Percentiles rank a stretch among this genome's conserved stretches.
Conservation (phyloP, 2,888 invertebrate species). For the Scaeva pyrastri region DNA sequence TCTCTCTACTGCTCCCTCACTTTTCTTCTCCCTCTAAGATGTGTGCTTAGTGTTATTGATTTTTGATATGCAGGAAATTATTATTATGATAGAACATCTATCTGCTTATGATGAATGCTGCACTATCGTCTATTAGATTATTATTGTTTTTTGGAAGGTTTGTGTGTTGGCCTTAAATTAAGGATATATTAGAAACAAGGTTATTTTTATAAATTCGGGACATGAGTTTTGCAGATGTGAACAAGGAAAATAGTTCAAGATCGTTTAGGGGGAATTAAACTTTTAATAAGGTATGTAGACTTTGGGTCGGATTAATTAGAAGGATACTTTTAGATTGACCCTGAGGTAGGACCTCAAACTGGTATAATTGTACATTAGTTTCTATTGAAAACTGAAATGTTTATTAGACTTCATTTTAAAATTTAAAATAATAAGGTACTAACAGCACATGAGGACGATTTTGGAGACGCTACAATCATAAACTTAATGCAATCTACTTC, state of each 20-base stretch:
- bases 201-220: conserved; percentile 10
- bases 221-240: conserved; percentile 21
- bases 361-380: too few relatives aligned
- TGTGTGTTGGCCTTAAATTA: conserved; percentile 10
- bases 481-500: too few relatives aligned
- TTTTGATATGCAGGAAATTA: conserved; percentile 55
- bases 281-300: too few relatives aligned
- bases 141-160: background rate
- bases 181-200: conserved; percentile 1
- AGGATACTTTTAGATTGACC: too few relatives aligned
- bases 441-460: too few relatives aligned
- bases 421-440: too few relatives aligned
- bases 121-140: conserved; percentile 45
- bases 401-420: too few relatives aligned
- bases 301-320: too few relatives aligned
- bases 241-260: conserved; percentile 27
- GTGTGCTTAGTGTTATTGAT: conserved; percentile 61
- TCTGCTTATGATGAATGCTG: conserved; percentile 45
- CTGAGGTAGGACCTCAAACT: too few relatives aligned
- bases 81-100: conserved; percentile 22
- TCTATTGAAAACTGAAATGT: too few relatives aligned
- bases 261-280: background rate
- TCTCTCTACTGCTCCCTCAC: background rate
- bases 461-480: too few relatives aligned
- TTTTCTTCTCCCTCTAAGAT: conserved; percentile 22